Evolutionary conservation across 2,888 invertebrate species (phyloP).

Genomic region (Caenorhabditis doughertyi): DNA sequence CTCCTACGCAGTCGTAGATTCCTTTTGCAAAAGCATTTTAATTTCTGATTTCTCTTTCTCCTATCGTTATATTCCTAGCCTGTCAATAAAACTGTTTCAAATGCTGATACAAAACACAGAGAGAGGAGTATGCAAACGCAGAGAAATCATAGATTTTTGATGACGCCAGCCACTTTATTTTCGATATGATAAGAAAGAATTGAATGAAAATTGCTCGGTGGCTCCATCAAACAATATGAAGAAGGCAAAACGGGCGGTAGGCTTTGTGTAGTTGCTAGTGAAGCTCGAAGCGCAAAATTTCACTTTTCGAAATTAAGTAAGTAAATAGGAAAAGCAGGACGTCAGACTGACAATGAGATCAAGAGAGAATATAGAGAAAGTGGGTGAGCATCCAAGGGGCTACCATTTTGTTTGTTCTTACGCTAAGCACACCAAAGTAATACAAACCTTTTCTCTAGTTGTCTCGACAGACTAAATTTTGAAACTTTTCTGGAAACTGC

Average conservation of each 20-base stretch:
- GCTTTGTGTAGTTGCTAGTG: slow-evolving; percentile 18
- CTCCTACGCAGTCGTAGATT: not conserved
- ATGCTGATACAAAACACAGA: slow-evolving; percentile 48
- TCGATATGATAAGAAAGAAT: slow-evolving; percentile 51
- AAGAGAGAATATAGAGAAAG: slow-evolving; percentile 9
- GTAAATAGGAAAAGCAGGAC: slow-evolving; percentile 32
- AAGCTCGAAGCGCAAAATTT: slow-evolving; percentile 35
- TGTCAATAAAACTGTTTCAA: slow-evolving; percentile 47
- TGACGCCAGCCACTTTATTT: slow-evolving; percentile 40
- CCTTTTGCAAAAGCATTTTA: not conserved
- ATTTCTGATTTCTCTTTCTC: slow-evolving; percentile 20
- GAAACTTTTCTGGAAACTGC: not conserved
- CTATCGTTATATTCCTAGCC: slow-evolving; percentile 39
- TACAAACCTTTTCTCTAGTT: slow-evolving; percentile 59
- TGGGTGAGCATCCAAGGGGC: slow-evolving; percentile 50
- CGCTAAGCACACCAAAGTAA: slow-evolving; percentile 58
- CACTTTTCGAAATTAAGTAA: slow-evolving; percentile 57
- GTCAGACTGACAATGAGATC: slow-evolving; percentile 40
- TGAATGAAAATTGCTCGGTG: slow-evolving; percentile 30
- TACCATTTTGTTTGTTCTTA: slow-evolving; percentile 59
- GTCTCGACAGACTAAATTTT: slow-evolving; percentile 22
- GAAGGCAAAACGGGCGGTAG: not conserved
- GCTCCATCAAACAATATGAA: slow-evolving; percentile 38
- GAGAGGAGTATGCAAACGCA: not conserved
- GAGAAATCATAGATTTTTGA: not conserved